These are phyloP conservation scores for Pemphredon lugubris DNA, from an alignment of 2,888 invertebrate genomes.

Conservation along the genomic window DNA sequence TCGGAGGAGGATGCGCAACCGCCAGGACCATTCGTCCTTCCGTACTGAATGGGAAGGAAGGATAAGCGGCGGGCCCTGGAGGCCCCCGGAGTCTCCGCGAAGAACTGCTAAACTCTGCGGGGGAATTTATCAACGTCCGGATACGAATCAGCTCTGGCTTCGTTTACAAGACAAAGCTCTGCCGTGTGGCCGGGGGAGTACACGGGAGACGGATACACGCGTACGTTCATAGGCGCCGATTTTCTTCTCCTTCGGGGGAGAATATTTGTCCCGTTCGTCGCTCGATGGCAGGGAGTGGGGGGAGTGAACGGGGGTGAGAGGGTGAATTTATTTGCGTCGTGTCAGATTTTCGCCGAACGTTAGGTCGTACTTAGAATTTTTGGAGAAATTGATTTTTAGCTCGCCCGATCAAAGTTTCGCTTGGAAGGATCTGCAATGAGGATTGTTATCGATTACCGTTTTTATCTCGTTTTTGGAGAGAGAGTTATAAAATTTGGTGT, in stretches of 20 bases:
- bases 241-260: constrained; percentile 11
- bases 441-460: too few species aligned
- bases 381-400: too few species aligned
- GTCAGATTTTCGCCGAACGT: too few species aligned
- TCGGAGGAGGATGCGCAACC: constrained; percentile 52
- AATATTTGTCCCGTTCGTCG: neutral
- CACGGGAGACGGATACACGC: constrained; percentile 43
- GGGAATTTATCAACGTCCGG: constrained; percentile 81
- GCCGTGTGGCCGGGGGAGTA: constrained; percentile 68
- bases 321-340: too few species aligned
- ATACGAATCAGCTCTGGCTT: constrained; percentile 80
- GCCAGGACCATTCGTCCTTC: constrained; percentile 63
- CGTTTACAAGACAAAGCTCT: constrained; percentile 81
- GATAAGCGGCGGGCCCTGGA: constrained; percentile 50
- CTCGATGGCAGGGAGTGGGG: neutral
- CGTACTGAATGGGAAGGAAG: constrained; percentile 62
- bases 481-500: too few species aligned
- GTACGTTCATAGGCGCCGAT: constrained; percentile 62
- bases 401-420: too few species aligned
- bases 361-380: too few species aligned
- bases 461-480: too few species aligned
- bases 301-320: too few species aligned
- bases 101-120: constrained; percentile 66
- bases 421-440: too few species aligned
- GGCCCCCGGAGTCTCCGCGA: constrained; percentile 56